phyloP scores from a whole-genome alignment of 1,140 invertebrate species.

The Ceratina japonica region DNA sequence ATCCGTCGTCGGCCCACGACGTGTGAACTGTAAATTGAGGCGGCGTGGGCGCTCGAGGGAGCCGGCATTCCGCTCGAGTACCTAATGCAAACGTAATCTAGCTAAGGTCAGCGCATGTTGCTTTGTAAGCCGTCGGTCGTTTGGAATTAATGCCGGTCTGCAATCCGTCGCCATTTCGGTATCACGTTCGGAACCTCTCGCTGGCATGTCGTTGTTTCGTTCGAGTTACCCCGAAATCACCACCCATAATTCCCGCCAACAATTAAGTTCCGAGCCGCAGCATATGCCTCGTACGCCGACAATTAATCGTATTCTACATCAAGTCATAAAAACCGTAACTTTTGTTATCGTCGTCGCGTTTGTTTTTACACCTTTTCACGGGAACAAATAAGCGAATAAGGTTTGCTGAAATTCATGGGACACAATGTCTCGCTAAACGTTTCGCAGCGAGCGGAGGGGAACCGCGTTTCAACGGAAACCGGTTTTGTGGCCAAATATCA shows the following conservation, averaged over 20 bases:
- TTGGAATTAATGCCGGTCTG: conserved; percentile 69
- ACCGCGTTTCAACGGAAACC: too few species aligned
- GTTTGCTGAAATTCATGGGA: too few species aligned
- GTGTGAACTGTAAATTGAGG: conserved; percentile 69
- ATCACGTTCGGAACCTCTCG: background rate
- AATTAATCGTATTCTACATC: too few species aligned
- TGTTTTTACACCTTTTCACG: too few species aligned
- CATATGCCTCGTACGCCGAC: too few species aligned
- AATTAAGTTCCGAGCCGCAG: too few species aligned
- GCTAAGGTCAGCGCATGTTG: conserved; percentile 69
- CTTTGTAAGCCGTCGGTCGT: conserved; percentile 68
- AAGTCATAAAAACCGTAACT: too few species aligned
- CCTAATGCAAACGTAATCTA: conserved; percentile 73
- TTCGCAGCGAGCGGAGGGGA: background rate
- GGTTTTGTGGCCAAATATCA: background rate
- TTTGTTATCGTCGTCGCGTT: too few species aligned
- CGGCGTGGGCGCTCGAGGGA: conserved; percentile 37
- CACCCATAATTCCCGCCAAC: too few species aligned
- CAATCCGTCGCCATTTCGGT: conserved; percentile 55
- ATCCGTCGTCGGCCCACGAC: conserved; percentile 54
- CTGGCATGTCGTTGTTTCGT: background rate
- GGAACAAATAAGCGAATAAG: too few species aligned
- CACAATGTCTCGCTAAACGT: too few species aligned
- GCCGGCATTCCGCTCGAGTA: conserved; percentile 70
- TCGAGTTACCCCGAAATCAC: background rate